phyloP scores from a whole-genome alignment of 2,888 invertebrate species.

The Dasypogon diadema region DNA sequence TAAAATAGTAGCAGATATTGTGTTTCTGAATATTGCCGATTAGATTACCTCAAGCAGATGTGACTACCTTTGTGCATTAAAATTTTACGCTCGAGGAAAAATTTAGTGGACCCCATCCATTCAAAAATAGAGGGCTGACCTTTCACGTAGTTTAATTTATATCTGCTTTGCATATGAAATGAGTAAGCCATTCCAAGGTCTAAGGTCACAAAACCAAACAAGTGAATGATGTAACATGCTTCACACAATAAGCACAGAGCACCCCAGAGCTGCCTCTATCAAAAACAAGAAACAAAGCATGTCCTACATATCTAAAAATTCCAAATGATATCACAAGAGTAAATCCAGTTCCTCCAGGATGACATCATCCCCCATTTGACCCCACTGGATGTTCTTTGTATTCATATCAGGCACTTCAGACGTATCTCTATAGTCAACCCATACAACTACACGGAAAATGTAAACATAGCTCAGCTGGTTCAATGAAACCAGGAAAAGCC shows the following conservation, averaged over 20 bases:
- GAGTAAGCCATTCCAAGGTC: background rate
- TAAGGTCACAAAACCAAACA: slow-evolving; percentile 15
- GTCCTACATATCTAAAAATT: slow-evolving; percentile 33
- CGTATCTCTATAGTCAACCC: background rate
- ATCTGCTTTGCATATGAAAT: slow-evolving; percentile 8
- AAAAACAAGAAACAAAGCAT: background rate
- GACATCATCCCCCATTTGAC: slow-evolving; percentile 10
- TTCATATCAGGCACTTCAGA: too few species aligned
- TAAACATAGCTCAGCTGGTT: slow-evolving; percentile 41
- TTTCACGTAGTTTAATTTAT: too few species aligned
- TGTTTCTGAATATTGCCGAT: too few species aligned
- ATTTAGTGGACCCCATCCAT: too few species aligned
- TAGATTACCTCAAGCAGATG: too few species aligned
- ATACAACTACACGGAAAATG: background rate
- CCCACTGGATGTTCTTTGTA: too few species aligned
- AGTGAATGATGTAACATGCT: slow-evolving; percentile 17
- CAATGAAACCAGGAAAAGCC: slow-evolving; percentile 18
- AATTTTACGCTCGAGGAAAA: too few species aligned
- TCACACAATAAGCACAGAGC: background rate
- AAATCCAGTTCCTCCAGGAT: slow-evolving; percentile 23
- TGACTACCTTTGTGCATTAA: too few species aligned
- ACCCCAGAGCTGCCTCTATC: background rate
- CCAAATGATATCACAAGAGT: slow-evolving; percentile 15
- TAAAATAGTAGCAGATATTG: too few species aligned
- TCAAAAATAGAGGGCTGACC: too few species aligned